phyloP scores from a whole-genome alignment of 2,888 invertebrate genomes.

The Pristionchus maxplancki region DNA sequence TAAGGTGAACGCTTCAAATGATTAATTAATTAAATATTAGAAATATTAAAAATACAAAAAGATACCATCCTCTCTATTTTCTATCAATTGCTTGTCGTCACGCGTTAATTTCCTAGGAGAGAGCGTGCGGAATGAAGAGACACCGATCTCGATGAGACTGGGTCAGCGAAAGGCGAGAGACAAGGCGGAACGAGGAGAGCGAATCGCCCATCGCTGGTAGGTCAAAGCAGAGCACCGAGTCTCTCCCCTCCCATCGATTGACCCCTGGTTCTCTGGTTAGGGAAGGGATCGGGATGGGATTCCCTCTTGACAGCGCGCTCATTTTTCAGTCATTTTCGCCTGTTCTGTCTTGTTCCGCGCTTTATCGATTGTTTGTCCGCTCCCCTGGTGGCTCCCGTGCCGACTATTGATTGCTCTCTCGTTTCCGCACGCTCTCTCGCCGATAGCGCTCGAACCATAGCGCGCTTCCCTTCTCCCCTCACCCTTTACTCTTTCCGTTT shows the following conservation, averaged over 20 bases:
- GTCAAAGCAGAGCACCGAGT: not conserved
- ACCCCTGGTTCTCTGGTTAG: not conserved
- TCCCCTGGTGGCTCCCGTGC: not conserved
- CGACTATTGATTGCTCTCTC: no score
- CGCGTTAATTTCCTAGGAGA: no score
- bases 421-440: no score
- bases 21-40: no score
- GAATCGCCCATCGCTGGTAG: not conserved
- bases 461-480: not conserved
- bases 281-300: not conserved
- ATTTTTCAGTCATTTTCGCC: not conserved
- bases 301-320: not conserved
- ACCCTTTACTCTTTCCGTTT: not conserved
- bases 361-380: not conserved
- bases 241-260: not conserved
- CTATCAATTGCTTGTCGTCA: no score
- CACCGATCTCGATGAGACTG: no score
- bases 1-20: no score
- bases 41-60: no score
- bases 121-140: no score
- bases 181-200: not conserved
- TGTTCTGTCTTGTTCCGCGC: not conserved
- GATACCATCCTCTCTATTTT: no score
- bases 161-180: no score
- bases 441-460: not conserved